A percentile compares a stretch with the other conserved stretches of the same genome.
These are phyloP conservation scores for Siphlonurus alternatus DNA, from an alignment of 2,888 invertebrate genomes.

Conservation along the genomic window DNA sequence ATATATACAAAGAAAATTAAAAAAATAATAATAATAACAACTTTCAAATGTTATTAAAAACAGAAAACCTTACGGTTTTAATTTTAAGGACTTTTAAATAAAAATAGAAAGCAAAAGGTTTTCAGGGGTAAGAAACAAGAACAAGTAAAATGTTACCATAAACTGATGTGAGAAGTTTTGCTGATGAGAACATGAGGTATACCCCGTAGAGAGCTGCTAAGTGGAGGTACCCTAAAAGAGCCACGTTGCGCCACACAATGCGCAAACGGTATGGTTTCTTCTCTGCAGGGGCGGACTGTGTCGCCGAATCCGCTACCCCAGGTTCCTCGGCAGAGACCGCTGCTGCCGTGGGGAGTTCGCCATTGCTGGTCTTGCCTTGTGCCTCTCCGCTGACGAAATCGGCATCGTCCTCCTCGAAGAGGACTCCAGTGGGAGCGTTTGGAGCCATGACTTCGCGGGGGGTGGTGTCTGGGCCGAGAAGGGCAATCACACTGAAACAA, in stretches of 20 bases:
- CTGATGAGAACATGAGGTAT: slow-evolving; percentile 53
- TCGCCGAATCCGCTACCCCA: not conserved
- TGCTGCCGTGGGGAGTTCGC: not conserved
- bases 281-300: not conserved
- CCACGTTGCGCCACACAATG: slow-evolving; percentile 69
- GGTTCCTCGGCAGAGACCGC: not conserved
- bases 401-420: slow-evolving; percentile 23
- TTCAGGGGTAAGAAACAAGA: not conserved
- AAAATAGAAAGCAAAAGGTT: not conserved
- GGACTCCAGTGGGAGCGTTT: slow-evolving; percentile 27
- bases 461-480: not conserved
- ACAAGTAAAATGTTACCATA: slow-evolving; percentile 46
- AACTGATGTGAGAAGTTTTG: slow-evolving; percentile 50
- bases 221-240: slow-evolving; percentile 61
- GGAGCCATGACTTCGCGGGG: slow-evolving; percentile 26
- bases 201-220: slow-evolving; percentile 56
- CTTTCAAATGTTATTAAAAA: too few species aligned
- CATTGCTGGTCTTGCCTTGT: not conserved
- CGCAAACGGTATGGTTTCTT: slow-evolving; percentile 16
- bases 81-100: not conserved
- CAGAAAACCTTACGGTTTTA: too few species aligned
- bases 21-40: too few species aligned
- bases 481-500: not conserved
- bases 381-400: slow-evolving; percentile 7
- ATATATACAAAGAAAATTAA: too few species aligned